Base-by-base conservation (phyloP, 2,888 invertebrate species). In the Lithophane ornitopus region DNA sequence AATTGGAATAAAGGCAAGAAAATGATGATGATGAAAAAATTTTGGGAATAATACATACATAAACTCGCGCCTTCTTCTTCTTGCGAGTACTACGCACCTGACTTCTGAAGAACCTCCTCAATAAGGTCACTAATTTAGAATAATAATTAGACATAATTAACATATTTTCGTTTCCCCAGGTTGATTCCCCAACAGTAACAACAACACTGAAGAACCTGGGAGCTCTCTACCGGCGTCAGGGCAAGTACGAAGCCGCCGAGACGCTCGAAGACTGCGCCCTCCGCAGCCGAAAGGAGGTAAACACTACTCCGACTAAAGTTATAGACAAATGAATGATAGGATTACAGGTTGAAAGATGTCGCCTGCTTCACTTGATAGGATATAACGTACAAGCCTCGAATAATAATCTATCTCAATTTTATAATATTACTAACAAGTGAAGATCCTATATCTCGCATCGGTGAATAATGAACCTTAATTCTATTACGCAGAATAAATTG, bases 181-280 rank as follows among this genome's bases (percentile, higher is more conserved):
- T 99, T 84, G 99, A 99, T 94, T 99, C 99, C 2, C 99, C 99
- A 0, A 99, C 99, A 0, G 99, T 99, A 58, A 99, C 99, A 28
- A 99, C 99, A 34, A 99, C 99, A 0, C 97, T 99, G 85, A 99
- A 99, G 97, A 99, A 99, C 97, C 97, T 99, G 79, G 99, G 99
- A 82, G 99, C 99, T 39, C 97, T 99, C 67, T 99, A 99, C 96
- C 97, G 99, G 91, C 97, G 99, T 85, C 99, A 99, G 97, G 99
- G 99, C 89, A 99, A 99, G 97, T 99, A 99, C 96, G 99, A 99
- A 95, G 99, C 99, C 12, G 99, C 99, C 0, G 99, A 99, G 95
- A 99, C 99, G 0, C 97, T 99, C 46, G 99, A 99, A 93, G 99
- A 99, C 97, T 99, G 99, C 96, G 99, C 99, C 58, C 97, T 99